Conservation (phyloP, 2,113 vertebrate species). For the Tragelaphus buxtoni region DNA sequence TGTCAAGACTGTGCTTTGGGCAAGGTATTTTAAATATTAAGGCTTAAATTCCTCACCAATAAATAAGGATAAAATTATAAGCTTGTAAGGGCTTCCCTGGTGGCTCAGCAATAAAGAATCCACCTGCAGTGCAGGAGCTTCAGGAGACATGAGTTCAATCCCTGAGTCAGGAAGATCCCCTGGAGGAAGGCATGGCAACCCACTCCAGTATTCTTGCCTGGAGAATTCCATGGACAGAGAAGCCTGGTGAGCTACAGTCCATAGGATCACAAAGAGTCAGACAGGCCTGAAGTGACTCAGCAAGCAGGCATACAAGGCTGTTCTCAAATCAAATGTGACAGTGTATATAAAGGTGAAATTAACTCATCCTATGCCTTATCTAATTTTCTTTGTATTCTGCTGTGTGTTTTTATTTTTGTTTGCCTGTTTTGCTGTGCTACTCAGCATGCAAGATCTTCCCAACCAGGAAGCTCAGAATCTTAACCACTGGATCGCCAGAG, state of each 20-base stretch:
- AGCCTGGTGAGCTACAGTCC: background rate
- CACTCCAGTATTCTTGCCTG: background rate
- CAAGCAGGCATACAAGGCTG: background rate
- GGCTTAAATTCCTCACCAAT: background rate
- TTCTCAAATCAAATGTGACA: background rate
- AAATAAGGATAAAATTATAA: constrained; percentile 2
- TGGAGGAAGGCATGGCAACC: background rate
- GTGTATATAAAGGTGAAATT: background rate
- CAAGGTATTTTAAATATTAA: background rate
- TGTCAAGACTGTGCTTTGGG: background rate
- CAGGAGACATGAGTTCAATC: background rate
- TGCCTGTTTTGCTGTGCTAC: background rate
- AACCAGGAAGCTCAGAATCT: background rate
- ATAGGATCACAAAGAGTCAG: background rate
- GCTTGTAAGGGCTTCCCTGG: background rate
- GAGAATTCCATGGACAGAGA: background rate
- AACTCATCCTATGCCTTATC: background rate
- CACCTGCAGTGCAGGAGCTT: background rate
- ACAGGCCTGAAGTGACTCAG: background rate
- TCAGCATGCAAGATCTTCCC: background rate
- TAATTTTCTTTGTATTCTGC: constrained; percentile 5
- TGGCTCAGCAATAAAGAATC: background rate
- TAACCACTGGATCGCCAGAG: background rate
- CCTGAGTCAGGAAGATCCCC: background rate
- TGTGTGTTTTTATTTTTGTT: background rate